These are phyloP conservation scores for Euzetes globulus DNA, from an alignment of 2,888 invertebrate species.

Conservation along the genomic window DNA sequence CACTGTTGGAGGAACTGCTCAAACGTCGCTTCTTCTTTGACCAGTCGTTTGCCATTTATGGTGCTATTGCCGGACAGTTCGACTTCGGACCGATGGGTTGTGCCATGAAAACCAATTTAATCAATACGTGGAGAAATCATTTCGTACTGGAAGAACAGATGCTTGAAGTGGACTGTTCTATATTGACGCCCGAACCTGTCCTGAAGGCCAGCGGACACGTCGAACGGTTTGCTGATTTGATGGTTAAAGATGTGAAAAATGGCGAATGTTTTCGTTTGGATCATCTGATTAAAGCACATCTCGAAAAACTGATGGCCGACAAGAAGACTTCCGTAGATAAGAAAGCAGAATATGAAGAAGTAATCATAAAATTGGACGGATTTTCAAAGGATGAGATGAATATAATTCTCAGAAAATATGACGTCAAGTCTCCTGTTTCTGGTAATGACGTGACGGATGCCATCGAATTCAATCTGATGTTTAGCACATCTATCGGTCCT, in stretches of 20 bases:
- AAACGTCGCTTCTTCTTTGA: conserved; percentile 96
- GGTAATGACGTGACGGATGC: conserved; percentile 90
- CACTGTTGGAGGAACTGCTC: conserved; percentile 91
- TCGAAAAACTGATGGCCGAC: conserved; percentile 73
- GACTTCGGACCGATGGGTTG: conserved; percentile 99
- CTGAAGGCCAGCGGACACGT: conserved; percentile 98
- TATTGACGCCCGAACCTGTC: conserved; percentile 93
- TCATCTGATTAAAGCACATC: conserved; percentile 86
- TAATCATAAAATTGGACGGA: conserved; percentile 77
- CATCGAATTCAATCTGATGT: conserved; percentile 98
- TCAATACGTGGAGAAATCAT: conserved; percentile 86
- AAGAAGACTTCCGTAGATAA: conserved; percentile 67
- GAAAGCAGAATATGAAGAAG: conserved; percentile 66
- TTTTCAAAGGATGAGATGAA: conserved; percentile 85
- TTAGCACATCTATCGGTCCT: conserved; percentile 94
- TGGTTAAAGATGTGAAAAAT: conserved; percentile 93
- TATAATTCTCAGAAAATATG: conserved; percentile 69
- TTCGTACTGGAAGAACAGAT: conserved; percentile 97
- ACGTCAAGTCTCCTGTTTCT: conserved; percentile 90
- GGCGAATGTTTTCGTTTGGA: conserved; percentile 97
- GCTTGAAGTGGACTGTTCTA: conserved; percentile 96
- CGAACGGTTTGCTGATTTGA: conserved; percentile 95
- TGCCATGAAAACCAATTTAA: conserved; percentile 88
- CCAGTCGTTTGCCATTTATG: conserved; percentile 98
- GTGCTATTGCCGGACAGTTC: conserved; percentile 79